Evolutionary conservation across 1,140 invertebrate species (phyloP).

Genomic region (Listronotus oregonensis): DNA sequence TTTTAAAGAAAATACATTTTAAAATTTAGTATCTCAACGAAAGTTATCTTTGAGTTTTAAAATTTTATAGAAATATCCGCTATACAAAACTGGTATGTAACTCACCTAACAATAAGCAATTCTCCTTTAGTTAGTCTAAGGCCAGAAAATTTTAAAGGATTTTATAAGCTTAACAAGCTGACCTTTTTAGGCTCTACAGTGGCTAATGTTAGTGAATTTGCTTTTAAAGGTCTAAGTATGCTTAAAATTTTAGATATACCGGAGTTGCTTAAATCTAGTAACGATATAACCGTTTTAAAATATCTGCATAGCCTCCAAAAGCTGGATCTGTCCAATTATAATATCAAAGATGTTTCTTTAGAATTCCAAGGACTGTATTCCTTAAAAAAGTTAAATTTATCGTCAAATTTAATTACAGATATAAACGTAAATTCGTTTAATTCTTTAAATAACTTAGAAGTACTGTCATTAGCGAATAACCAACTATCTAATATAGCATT

Average conservation of each 20-base stretch:
- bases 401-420: not conserved
- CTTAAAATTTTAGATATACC: not conserved
- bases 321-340: slow-evolving; percentile 14
- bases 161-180: slow-evolving; percentile 12
- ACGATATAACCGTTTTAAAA: slow-evolving; percentile 9
- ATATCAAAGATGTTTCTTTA: slow-evolving; percentile 2
- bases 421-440: slow-evolving; percentile 1
- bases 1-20: slow-evolving; percentile 1
- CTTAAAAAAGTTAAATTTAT: slow-evolving; percentile 15
- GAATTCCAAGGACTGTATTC: slow-evolving; percentile 5
- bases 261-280: not conserved
- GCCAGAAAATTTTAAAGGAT: slow-evolving; percentile 9
- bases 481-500: not conserved
- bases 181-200: slow-evolving; percentile 6
- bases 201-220: not conserved
- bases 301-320: not conserved
- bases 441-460: slow-evolving; percentile 6
- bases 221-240: slow-evolving; percentile 13
- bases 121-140: slow-evolving; percentile 1
- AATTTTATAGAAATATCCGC: not conserved
- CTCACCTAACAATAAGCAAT: slow-evolving; percentile 11
- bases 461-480: slow-evolving; percentile 14
- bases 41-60: slow-evolving; percentile 7
- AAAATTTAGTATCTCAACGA: not conserved
- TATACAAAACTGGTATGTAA: slow-evolving; percentile 5